Conservation (phyloP, 1,140 invertebrate genomes). For the Anthonomus grandis region DNA sequence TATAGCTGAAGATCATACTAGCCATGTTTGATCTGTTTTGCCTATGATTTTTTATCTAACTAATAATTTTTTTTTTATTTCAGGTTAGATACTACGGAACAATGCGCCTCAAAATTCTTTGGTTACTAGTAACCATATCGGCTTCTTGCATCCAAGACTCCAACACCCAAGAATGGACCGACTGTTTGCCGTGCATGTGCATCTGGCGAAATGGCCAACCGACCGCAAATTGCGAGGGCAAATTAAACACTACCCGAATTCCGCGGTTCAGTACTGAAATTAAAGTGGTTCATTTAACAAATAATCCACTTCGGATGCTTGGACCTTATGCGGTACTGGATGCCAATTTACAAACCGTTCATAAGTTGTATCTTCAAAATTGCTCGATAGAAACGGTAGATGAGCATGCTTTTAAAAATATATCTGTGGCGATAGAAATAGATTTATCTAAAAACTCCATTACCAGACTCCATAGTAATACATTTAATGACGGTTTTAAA, state of each 20-base stretch:
- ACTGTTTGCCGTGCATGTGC: slow-evolving; percentile 64
- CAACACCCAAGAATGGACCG: slow-evolving; percentile 62
- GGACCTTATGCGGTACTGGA: slow-evolving; percentile 64
- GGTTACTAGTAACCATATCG: slow-evolving; percentile 24
- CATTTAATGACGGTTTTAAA: slow-evolving; percentile 66
- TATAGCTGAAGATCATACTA: no score
- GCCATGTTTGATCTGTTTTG: no score
- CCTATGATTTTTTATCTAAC: no score
- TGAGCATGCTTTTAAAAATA: slow-evolving; percentile 67
- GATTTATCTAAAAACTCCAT: slow-evolving; percentile 79
- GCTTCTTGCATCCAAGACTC: slow-evolving; percentile 37
- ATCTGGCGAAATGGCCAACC: slow-evolving; percentile 78
- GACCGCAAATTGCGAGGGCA: slow-evolving; percentile 71
- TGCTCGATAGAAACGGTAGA: slow-evolving; percentile 69
- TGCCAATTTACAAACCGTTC: slow-evolving; percentile 71
- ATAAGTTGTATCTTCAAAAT: slow-evolving; percentile 71
- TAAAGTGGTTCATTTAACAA: slow-evolving; percentile 71
- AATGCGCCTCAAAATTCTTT: slow-evolving; percentile 24
- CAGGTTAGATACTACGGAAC: slow-evolving; percentile 19
- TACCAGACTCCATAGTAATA: slow-evolving; percentile 62
- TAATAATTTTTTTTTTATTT: slow-evolving; percentile 22
- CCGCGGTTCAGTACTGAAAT: slow-evolving; percentile 71
- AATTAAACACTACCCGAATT: no score
- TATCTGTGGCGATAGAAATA: slow-evolving; percentile 78
- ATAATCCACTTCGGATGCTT: slow-evolving; percentile 66